Conservation (phyloP, 2,113 vertebrate genomes). For the Cricetomys ansorgei region DNA sequence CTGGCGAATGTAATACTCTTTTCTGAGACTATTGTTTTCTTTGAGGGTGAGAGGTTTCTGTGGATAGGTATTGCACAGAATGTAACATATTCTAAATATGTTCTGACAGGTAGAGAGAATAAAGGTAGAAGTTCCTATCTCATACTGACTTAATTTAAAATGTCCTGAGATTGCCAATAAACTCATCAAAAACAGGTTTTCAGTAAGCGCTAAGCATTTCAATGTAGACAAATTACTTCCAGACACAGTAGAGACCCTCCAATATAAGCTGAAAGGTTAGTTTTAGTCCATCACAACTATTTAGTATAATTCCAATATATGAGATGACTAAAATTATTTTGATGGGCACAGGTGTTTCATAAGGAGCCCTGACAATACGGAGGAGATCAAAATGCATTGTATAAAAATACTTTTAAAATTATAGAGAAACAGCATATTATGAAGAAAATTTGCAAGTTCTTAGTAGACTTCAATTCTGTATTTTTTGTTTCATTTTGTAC, state of each 20-base stretch:
- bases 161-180: background rate
- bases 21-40: background rate
- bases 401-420: background rate
- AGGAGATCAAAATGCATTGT: background rate
- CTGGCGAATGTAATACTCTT: background rate
- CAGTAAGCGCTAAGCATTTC: conserved; percentile 5
- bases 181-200: background rate
- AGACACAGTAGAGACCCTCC: background rate
- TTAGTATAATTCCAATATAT: background rate
- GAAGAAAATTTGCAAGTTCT: background rate
- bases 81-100: background rate
- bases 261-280: background rate
- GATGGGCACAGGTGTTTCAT: background rate
- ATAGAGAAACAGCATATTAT: background rate
- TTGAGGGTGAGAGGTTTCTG: background rate
- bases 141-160: conserved; percentile 30
- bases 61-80: background rate
- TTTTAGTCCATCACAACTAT: background rate
- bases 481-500: background rate
- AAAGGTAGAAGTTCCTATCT: background rate
- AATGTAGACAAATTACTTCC: background rate
- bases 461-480: background rate
- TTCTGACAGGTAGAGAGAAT: background rate
- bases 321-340: background rate
- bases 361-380: background rate